phyloP scores from a whole-genome alignment of 2,113 vertebrate genomes.

The Psophia crepitans region DNA sequence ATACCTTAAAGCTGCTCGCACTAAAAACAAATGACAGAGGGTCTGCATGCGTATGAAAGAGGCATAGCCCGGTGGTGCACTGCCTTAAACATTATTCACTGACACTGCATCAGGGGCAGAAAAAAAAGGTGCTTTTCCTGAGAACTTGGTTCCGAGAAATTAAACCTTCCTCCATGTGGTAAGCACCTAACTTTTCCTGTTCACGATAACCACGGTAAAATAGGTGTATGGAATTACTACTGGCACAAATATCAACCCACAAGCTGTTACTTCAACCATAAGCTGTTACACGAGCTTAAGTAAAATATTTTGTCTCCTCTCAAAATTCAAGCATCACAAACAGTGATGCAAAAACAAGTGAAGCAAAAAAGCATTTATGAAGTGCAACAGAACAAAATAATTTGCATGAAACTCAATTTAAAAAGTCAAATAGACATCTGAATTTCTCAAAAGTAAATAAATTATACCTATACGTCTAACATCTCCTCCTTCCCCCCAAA shows the following conservation, averaged over 20 bases:
- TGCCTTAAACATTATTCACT: not conserved
- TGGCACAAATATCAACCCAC: not conserved
- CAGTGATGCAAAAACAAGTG: too few relatives aligned
- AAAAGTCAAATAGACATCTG: not conserved
- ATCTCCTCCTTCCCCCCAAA: not conserved
- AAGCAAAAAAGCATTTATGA: not conserved
- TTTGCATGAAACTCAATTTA: not conserved
- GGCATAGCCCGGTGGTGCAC: not conserved
- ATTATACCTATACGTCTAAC: not conserved
- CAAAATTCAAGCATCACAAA: not conserved
- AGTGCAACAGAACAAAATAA: not conserved
- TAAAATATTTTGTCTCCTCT: not conserved
- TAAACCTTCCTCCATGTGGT: not conserved
- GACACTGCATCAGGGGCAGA: not conserved
- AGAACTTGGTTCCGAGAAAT: not conserved
- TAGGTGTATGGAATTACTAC: not conserved
- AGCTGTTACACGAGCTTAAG: not conserved
- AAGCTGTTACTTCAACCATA: not conserved
- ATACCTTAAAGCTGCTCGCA: not conserved
- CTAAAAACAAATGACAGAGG: not conserved
- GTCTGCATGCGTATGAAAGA: not conserved
- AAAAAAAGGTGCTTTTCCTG: not conserved
- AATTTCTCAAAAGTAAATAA: not conserved
- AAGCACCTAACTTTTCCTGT: not conserved
- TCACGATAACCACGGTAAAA: not conserved